Base-by-base conservation (phyloP, 1,140 invertebrate genomes). In the Pseudomyrmex gracilis region DNA sequence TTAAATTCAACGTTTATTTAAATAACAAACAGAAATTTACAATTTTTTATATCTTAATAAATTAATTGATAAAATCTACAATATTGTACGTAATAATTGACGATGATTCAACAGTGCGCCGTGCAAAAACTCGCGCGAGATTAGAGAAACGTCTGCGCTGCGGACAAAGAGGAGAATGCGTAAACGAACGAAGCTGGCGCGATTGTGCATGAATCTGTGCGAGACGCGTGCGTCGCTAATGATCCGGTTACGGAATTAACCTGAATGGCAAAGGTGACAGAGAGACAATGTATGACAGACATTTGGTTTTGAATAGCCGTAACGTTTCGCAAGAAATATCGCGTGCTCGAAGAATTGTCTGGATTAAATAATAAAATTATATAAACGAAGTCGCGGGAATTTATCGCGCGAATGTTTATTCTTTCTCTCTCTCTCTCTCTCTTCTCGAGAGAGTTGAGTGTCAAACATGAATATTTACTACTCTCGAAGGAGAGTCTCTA, bases 181-280 rank as follows among this genome's bases (percentile, higher is more conserved):
- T 70, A 20, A 78, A 47, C 45, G 9, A 47, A 34, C 34, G 12
- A 68, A 61, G 17, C 45, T 63, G 45, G 66, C 24, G n/a, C 61
- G 34, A 68, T 78, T 51, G 63, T 68, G 61, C n/a, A 61, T 51
- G 49, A 73, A 83, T 17, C 55, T 74, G 70, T 49, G 60, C 0
- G n/a, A n/a, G n/a, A 67, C 51, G 34, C 5, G 58, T 70, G 76
- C 61, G 15, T 80, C 66, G 57, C 43, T 85, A 82, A 85, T 70
- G 76, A 71, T 58, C 64, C 70, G 51, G 15, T 57, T 67, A 70
- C 76, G 17, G 63, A 74, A 82, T 73, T 64, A 74, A 45, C 51
- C 2, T 61, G 47, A 74, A 77, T 74, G 51, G 45, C n/a, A 76
- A 76, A 61, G 22, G 70, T 73, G 58, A 73, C 70, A 60, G 34